Evolutionary conservation across 2,888 invertebrate species (phyloP).

Genomic region (Tricholauxania praeusta): DNA sequence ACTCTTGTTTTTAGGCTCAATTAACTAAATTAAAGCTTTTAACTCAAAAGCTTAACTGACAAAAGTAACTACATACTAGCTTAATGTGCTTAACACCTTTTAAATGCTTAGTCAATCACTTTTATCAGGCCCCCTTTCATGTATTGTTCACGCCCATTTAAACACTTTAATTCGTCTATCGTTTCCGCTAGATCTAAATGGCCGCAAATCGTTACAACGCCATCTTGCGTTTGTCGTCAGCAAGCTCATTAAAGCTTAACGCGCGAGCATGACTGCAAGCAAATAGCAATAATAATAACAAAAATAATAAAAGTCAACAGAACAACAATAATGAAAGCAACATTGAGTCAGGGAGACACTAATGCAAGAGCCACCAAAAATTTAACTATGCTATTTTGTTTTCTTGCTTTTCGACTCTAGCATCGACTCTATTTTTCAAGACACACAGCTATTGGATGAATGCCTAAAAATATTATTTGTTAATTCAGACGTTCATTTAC

Average conservation of each 20-base stretch:
- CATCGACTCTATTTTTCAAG: too few relatives aligned
- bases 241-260: not conserved
- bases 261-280: not conserved
- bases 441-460: too few relatives aligned
- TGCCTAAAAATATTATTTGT: too few relatives aligned
- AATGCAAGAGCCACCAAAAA: not conserved
- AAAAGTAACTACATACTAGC: too few relatives aligned
- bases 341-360: not conserved
- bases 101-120: not conserved
- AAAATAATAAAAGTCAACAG: not conserved
- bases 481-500: too few relatives aligned
- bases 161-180: not conserved
- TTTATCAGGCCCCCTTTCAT: not conserved
- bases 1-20: too few relatives aligned
- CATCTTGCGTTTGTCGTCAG: slow-evolving; percentile 12
- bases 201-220: not conserved
- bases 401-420: too few relatives aligned
- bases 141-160: not conserved
- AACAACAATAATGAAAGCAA: not conserved
- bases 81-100: too few relatives aligned
- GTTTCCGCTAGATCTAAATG: not conserved
- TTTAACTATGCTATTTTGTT: too few relatives aligned
- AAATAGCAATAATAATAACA: slow-evolving; percentile 11
- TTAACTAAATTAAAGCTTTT: too few relatives aligned
- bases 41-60: too few relatives aligned